These are phyloP conservation scores for Sebastes ruberrimus DNA, from an alignment of 2,797 vertebrate genomes.

Conservation along the genomic window DNA sequence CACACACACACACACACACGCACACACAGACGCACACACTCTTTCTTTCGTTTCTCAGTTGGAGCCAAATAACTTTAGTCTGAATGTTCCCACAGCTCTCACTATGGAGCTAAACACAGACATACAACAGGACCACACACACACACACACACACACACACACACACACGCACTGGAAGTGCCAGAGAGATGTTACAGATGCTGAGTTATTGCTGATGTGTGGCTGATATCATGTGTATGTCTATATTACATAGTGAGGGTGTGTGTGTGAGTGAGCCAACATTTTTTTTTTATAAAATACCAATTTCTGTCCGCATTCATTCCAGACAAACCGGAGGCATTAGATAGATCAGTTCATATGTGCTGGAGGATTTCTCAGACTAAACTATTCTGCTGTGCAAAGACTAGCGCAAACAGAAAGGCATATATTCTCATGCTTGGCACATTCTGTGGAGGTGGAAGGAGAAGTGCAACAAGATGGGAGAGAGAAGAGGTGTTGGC, in stretches of 20 bases:
- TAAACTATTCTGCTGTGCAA: not conserved
- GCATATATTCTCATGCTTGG: not conserved
- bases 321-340: not conserved
- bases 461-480: not conserved
- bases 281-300: not conserved
- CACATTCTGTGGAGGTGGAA: not conserved
- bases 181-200: not conserved
- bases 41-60: slow-evolving; percentile 35
- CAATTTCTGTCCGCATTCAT: not conserved
- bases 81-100: slow-evolving; percentile 53
- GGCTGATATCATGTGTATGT: not conserved
- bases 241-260: not conserved
- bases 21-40: not conserved
- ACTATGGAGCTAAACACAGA: slow-evolving; percentile 42
- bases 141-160: slow-evolving; percentile 26
- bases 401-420: not conserved
- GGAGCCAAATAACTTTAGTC: slow-evolving; percentile 67
- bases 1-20: not conserved
- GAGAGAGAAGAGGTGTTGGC: too few species aligned
- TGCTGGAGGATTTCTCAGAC: not conserved
- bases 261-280: not conserved
- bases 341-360: not conserved
- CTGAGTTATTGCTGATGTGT: slow-evolving; percentile 1
- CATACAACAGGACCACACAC: slow-evolving; percentile 16
- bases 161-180: not conserved